Evolutionary conservation across 2,797 vertebrate species (phyloP), one percentile per base, ranked within the genome.

Genomic region (Enteromius thamalakanensis): DNA sequence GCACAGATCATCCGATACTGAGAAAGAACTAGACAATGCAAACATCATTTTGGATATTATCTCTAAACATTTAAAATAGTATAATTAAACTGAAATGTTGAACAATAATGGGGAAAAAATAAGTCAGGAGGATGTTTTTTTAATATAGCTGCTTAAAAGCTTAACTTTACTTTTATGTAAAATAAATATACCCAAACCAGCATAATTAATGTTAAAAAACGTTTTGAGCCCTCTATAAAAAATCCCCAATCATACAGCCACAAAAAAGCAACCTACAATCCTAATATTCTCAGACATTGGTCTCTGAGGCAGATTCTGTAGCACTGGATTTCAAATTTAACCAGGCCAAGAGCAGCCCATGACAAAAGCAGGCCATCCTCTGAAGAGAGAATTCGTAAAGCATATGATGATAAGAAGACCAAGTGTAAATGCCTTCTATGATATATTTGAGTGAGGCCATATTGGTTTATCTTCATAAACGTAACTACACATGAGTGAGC

Each of bases 271-370:
- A 53, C 29, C 47, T 49, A 32, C 69, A 34, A 68, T 80, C 55
- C 40, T 72, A 72, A 80, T 84, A 79, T 85, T 81, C 40, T 75
- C n/a, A 85, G 64, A 45, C 67, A 72, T 55, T 34, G 62, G 68
- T 60, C 85, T 88, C 55, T 49, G 45, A 83, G 53, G 58, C 65
- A 86, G 70, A 84, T 62, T 58, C 84, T 85, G 60, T 65, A 42
- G 12, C 51, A 62, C 55, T 58, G 65, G 42, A 67, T 80, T 83
- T 74, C 83, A 84, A 85, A 86, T 85, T 85, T 85, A 85, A 80
- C 23, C 47, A 21, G 29, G 60, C 45, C 47, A 62, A 80, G 65
- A 71, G 42, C 62, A 81, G 72, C 40, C 68, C 79, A 51, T 85
- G 79, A 64, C 64, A 85, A 69, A 81, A 85, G 62, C 71, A 81